Evolutionary conservation across 2,113 vertebrate genomes (phyloP), one percentile per base, ranked within the genome.

Genomic region (Bubalus kerabau): DNA sequence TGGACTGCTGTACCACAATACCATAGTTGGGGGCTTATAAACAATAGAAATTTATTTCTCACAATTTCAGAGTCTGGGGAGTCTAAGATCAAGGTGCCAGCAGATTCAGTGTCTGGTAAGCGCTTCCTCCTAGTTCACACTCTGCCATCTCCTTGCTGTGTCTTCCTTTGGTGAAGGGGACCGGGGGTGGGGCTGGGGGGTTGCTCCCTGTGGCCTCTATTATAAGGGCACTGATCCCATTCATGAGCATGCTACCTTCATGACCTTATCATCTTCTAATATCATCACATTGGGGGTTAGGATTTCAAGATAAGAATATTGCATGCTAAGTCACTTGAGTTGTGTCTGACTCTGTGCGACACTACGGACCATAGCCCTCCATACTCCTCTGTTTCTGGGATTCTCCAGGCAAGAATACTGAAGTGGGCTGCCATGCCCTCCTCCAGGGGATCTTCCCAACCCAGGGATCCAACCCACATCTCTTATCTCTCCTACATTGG

Each of bases 331-430:
- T 71, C 64, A 21, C n/a, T 71, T 36, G 19, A 40, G n/a, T 36
- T 4, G 0, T 36, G 67, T 23, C n/a, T 5, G 1, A 23, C 67
- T 71, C 67, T 71, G n/a, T 6, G 19, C 0, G 0, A 71, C 19
- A 23, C n/a, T 36, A 6, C 1, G 5, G 67, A 23, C 67, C n/a
- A 23, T 36, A 71, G n/a, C 10, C 9, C n/a, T 12, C n/a, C n/a
- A 71, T 2, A n/a, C n/a, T 21, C n/a, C n/a, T 6, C 64, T 2
- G 19, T 23, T n/a, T 19, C 19, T 12, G 19, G 67, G 64, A 71
- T 11, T 71, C 67, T 71, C 67, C 67, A 23, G n/a, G 67, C n/a
- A 71, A 21, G 67, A 6, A 23, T 71, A 71, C 64, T 36, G 11
- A 21, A 71, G 17, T 71, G 62, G 32, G 7, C 1, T 9, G 9